These are phyloP conservation scores for Smutsia temminckii DNA, from an alignment of 2,797 vertebrate species.

Conservation along the genomic window DNA sequence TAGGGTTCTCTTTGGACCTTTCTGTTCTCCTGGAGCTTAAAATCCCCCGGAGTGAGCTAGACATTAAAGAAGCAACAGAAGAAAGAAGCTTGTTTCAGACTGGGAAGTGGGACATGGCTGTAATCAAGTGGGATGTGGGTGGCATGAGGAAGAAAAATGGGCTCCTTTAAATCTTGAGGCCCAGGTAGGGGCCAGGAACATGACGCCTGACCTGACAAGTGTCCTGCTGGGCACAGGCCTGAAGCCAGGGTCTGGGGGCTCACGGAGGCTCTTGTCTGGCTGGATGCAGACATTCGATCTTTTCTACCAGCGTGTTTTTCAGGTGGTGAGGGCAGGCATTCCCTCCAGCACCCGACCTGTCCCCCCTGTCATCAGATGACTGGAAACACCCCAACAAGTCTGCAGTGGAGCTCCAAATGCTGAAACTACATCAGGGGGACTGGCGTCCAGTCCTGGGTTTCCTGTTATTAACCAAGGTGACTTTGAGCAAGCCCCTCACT, in stretches of 20 bases:
- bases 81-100: background rate
- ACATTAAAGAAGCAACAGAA: background rate
- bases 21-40: background rate
- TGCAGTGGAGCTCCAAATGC: accelerated
- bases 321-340: background rate
- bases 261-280: background rate
- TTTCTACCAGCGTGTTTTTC: background rate
- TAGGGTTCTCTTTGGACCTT: background rate
- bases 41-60: background rate
- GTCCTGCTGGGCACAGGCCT: background rate
- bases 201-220: too few relatives aligned
- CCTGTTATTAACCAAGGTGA: too few relatives aligned
- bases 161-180: background rate
- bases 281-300: background rate
- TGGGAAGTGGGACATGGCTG: accelerated
- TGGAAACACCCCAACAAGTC: background rate
- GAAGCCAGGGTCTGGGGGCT: background rate
- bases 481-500: background rate
- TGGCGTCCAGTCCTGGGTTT: background rate
- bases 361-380: background rate
- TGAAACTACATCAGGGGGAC: background rate
- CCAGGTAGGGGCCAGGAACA: background rate
- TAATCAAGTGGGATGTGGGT: background rate
- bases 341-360: background rate
- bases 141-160: background rate